These are phyloP conservation scores for Mesembrinibis cayennensis DNA, from an alignment of 2,113 vertebrate species.

Conservation along the genomic window DNA sequence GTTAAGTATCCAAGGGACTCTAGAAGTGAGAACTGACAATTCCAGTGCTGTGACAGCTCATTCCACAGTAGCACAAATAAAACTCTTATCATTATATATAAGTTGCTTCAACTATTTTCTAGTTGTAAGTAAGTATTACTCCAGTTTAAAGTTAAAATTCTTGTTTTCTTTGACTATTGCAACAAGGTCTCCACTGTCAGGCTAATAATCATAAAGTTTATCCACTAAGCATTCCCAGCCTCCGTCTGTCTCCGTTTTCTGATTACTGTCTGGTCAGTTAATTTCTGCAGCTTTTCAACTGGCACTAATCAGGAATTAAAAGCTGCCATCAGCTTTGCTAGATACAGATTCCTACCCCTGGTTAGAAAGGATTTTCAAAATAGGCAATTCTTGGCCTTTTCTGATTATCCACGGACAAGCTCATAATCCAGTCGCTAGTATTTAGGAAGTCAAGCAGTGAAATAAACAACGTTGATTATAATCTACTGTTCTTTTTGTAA, in stretches of 20 bases:
- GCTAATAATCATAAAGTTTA: slow-evolving; percentile 19
- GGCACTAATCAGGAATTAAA: slow-evolving; percentile 86
- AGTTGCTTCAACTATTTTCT: neutral
- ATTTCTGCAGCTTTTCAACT: slow-evolving; percentile 81
- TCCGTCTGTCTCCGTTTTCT: slow-evolving; percentile 31
- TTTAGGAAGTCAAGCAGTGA: slow-evolving; percentile 88
- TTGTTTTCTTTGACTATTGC: neutral
- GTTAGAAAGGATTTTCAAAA: slow-evolving; percentile 81
- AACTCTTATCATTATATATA: neutral
- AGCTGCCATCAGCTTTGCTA: slow-evolving; percentile 79
- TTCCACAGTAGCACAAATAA: neutral
- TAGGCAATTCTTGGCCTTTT: slow-evolving; percentile 84
- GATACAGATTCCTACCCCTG: slow-evolving; percentile 57
- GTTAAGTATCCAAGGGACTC: neutral
- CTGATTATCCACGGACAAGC: slow-evolving; percentile 87
- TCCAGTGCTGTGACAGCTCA: neutral
- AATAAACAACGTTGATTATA: slow-evolving; percentile 91
- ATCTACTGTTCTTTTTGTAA: slow-evolving; percentile 74
- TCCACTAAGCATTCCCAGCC: neutral
- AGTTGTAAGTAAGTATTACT: neutral
- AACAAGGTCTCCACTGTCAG: neutral
- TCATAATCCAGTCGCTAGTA: slow-evolving; percentile 83
- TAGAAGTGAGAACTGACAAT: neutral
- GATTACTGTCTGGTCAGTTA: slow-evolving; percentile 83
- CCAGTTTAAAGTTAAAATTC: neutral